These are phyloP conservation scores for Nomia melanderi DNA, from an alignment of 1,140 invertebrate species.

Conservation along the genomic window DNA sequence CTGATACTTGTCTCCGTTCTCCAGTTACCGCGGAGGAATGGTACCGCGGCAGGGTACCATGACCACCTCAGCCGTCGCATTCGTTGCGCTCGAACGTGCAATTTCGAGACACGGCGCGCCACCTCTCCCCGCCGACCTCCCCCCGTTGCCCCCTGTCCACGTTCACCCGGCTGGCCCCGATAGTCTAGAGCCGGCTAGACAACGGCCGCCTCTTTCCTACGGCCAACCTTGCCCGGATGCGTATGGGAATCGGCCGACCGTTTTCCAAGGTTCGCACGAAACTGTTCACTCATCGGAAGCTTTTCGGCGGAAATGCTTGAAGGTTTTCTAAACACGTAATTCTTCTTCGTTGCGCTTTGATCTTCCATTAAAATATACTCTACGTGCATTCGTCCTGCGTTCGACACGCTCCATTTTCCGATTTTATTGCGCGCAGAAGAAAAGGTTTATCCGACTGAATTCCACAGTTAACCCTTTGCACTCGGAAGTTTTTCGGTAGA, in stretches of 20 bases:
- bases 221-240: conserved; percentile 38
- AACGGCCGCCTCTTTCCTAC: conserved; percentile 7
- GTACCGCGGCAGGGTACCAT: conserved; percentile 60
- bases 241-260: conserved; percentile 21
- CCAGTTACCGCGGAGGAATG: conserved; percentile 68
- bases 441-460: too few species aligned
- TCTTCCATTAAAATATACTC: too few species aligned
- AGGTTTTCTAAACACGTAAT: too few species aligned
- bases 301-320: too few species aligned
- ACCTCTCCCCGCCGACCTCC: not conserved
- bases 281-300: too few species aligned
- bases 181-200: conserved; percentile 27
- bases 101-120: conserved; percentile 58
- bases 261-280: not conserved
- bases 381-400: too few species aligned
- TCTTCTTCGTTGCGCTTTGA: too few species aligned
- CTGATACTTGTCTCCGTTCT: conserved; percentile 72
- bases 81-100: conserved; percentile 62
- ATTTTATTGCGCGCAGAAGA: too few species aligned
- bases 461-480: too few species aligned
- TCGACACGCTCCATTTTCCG: too few species aligned
- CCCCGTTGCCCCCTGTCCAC: conserved; percentile 4
- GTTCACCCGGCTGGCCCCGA: conserved; percentile 45
- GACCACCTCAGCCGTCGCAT: conserved; percentile 64
- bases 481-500: too few species aligned